Percentiles rank a stretch among this genome's conserved stretches.
Conservation (phyloP, 2,113 vertebrate species). For the Rostratula benghalensis region DNA sequence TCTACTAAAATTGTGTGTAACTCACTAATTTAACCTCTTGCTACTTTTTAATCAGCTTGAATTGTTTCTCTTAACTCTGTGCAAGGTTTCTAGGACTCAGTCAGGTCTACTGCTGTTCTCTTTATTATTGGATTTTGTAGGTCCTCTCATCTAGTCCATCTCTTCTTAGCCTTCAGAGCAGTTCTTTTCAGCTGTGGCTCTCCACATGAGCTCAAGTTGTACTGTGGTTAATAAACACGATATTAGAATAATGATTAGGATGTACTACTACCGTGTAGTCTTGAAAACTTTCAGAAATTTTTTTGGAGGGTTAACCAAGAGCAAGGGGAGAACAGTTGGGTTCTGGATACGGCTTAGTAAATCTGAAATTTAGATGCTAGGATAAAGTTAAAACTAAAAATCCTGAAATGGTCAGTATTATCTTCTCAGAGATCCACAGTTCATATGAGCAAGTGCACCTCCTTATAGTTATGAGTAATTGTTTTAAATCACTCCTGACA, state of each 20-base stretch:
- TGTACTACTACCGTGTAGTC: background rate
- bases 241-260: background rate
- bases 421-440: background rate
- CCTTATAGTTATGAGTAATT: background rate
- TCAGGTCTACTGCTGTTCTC: background rate
- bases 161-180: background rate
- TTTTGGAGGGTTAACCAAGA: background rate
- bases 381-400: background rate
- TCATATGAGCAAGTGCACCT: background rate
- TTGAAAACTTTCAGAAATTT: background rate
- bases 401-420: background rate
- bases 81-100: background rate
- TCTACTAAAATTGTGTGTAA: background rate
- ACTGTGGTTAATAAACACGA: background rate
- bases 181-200: background rate
- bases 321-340: background rate
- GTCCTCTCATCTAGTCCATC: background rate
- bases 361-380: background rate
- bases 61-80: background rate
- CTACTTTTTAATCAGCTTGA: background rate
- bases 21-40: background rate
- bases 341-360: background rate
- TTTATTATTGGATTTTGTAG: background rate
- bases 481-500: background rate
- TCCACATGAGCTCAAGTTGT: background rate